Evolutionary conservation across 2,888 invertebrate species (phyloP), one percentile per base, ranked within the genome.

Genomic region (Drosophila barbarae): DNA sequence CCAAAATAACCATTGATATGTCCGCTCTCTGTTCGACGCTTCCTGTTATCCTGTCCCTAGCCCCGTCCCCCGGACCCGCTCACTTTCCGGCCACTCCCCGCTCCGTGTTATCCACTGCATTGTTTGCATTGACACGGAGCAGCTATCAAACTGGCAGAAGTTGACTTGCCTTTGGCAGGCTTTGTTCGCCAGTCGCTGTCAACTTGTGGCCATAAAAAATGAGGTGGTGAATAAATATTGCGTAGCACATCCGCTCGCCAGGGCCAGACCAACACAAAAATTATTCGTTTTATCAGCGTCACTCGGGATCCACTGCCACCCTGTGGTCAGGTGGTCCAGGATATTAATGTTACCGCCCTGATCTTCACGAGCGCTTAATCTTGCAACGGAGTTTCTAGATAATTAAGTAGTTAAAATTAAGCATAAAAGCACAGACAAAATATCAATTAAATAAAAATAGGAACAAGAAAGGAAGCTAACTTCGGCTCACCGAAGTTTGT

Each of bases 1-100:
- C 71, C 72, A 69, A 83, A 83, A 83, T 76, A 76, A 83, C 84
- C 85, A 81, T 76, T 80, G 76, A 80, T 83, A 83, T 85, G 77
- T 63, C 76, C 69, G 52, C 78, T 77, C 53, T 69, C 69, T 75
- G 61, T 58, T 51, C 52, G 61, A 49, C 54, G 64, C 75, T 64
- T 53, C 51, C 46, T 47, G 59, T 69, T 66, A 44, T 38, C 51
- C 55, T 66, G 51, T 21, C 46, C 46, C 46, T 32, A 21, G 46
- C 38, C 49, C 30, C 42, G 18, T 30, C 49, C 30, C 30, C 30
- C 35, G 21, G 5, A 28, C 10, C 4, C 49, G 32, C 18, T 21
- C 46, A 32, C 8, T 18, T 32, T 50, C 56, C 41, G 28, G 53
- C 56, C 23, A 41, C 26, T 44, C 47, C 59, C 44, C 38, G 18